phyloP scores from a whole-genome alignment of 2,888 invertebrate species.

The Ormyrus pomaceus region DNA sequence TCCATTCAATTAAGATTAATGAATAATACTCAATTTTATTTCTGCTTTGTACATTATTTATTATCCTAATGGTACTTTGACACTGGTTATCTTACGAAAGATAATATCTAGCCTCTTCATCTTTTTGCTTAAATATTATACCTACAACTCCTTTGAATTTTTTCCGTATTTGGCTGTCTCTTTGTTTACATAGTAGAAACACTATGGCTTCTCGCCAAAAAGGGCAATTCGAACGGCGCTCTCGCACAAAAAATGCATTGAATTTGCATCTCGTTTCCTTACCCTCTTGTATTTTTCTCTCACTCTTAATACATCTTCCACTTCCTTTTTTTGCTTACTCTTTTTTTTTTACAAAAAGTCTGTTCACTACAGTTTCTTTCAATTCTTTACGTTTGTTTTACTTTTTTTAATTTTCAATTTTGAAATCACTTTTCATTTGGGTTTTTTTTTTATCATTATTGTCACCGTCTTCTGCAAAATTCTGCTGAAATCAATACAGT shows the following conservation, averaged over 20 bases:
- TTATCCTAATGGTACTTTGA: constrained; percentile 74
- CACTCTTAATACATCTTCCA: constrained; percentile 33
- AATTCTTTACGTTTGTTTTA: constrained; percentile 46
- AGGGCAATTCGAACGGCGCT: constrained; percentile 26
- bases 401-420: constrained; percentile 39
- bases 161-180: constrained; percentile 56
- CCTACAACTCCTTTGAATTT: constrained; percentile 40
- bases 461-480: constrained; percentile 64
- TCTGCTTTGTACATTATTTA: constrained; percentile 73
- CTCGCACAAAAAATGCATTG: constrained; percentile 18
- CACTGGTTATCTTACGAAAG: constrained; percentile 75
- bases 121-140: constrained; percentile 42
- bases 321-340: constrained; percentile 35
- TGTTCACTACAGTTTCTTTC: constrained; percentile 52
- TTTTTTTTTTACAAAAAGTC: constrained; percentile 47
- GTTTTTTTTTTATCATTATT: constrained; percentile 63
- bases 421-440: constrained; percentile 26
- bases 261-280: constrained; percentile 38
- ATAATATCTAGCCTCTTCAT: constrained; percentile 73
- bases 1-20: constrained; percentile 44
- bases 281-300: constrained; percentile 32
- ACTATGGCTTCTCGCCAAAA: constrained; percentile 22
- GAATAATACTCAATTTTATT: constrained; percentile 57
- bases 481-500: constrained; percentile 35
- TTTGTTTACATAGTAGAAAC: constrained; percentile 45